Conservation (phyloP, 2,113 vertebrate genomes). For the Oreochromis spilurus region DNA sequence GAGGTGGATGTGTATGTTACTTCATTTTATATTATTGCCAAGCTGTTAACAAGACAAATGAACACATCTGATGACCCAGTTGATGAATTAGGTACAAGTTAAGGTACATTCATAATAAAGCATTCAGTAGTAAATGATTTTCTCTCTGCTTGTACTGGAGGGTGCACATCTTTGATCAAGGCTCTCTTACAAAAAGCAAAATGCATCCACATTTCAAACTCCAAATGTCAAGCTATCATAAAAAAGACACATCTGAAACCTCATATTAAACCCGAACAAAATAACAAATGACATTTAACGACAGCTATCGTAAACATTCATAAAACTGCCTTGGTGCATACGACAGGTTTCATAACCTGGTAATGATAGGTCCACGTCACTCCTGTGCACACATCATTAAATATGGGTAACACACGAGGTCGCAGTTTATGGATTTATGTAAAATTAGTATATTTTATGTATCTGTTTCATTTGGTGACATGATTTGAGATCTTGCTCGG, state of each 20-base stretch:
- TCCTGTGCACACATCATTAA: not conserved
- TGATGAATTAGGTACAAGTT: not conserved
- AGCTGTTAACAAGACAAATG: not conserved
- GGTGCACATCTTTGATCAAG: not conserved
- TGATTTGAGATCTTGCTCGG: not conserved
- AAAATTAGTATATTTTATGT: not conserved
- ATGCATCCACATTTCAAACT: not conserved
- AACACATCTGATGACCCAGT: not conserved
- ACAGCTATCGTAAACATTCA: not conserved
- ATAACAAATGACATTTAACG: not conserved
- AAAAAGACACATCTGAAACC: not conserved
- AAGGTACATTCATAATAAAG: not conserved
- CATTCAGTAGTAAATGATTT: not conserved
- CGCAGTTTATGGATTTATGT: not conserved
- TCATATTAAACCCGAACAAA: not conserved
- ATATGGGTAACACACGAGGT: not conserved
- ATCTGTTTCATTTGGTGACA: not conserved
- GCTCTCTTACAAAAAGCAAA: not conserved
- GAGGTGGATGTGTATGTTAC: not conserved
- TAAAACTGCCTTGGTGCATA: not conserved
- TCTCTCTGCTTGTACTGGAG: not conserved
- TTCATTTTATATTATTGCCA: not conserved
- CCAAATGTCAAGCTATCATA: not conserved
- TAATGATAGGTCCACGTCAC: not conserved
- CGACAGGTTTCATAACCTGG: not conserved